Evolutionary conservation across 53 echinoderm and acorn worm genomes (phyloP).

Genomic region (Holothuria scabra): DNA sequence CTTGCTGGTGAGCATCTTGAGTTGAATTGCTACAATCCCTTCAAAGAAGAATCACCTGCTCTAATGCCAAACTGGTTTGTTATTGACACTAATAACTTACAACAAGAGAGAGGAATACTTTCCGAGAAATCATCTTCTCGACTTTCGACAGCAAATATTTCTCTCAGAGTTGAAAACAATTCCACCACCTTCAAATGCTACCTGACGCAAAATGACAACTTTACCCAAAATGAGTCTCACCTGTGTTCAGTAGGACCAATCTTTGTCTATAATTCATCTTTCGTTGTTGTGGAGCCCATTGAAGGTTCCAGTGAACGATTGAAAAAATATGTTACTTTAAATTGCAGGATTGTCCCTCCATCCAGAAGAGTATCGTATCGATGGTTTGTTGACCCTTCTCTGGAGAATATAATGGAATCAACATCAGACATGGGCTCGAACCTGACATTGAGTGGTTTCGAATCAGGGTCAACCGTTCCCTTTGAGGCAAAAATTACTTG

Average conservation of each 20-base stretch:
- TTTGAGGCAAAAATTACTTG: not conserved
- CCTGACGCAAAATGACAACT: not conserved
- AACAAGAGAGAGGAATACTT: too few relatives aligned
- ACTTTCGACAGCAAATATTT: not conserved
- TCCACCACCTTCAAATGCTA: not conserved
- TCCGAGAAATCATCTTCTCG: not conserved
- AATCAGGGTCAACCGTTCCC: too few relatives aligned
- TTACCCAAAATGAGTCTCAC: not conserved
- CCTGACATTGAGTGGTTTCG: not conserved
- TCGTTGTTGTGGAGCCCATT: not conserved
- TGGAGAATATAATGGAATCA: not conserved
- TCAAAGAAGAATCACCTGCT: too few relatives aligned
- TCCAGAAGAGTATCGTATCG: not conserved
- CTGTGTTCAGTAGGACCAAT: not conserved
- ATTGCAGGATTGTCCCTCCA: not conserved
- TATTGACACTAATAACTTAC: too few relatives aligned
- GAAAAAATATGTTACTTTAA: not conserved
- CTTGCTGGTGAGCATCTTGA: not conserved
- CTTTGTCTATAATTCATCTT: slow-evolving; percentile 1
- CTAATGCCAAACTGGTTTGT: too few relatives aligned
- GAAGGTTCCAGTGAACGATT: not conserved
- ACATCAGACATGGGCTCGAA: not conserved
- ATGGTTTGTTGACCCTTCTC: not conserved
- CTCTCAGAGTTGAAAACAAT: not conserved
- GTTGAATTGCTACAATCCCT: not conserved